These are phyloP conservation scores for Hydrolagus affinis DNA, from an alignment of 2,113 vertebrate genomes.

Conservation along the genomic window DNA sequence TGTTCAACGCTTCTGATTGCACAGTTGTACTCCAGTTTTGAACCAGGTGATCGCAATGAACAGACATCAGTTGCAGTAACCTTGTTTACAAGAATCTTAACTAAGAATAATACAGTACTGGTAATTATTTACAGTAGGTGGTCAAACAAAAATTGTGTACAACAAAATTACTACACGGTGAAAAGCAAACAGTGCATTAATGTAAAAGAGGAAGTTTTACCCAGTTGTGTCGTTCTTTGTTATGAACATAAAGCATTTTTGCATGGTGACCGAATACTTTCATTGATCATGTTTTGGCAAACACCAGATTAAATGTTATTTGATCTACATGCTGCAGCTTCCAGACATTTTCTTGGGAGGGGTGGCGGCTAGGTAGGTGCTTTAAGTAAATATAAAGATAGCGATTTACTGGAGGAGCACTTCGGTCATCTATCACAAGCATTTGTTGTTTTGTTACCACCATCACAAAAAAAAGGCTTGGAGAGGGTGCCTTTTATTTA, in stretches of 20 bases:
- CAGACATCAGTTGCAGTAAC: background rate
- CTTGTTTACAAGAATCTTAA: background rate
- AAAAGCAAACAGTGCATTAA: background rate
- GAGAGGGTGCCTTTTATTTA: constrained; percentile 45
- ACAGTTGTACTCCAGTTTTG: background rate
- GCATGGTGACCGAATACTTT: background rate
- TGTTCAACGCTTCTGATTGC: too few relatives aligned
- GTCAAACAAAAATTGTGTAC: background rate
- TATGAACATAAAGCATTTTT: background rate
- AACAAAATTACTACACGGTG: background rate
- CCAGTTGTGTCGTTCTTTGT: background rate
- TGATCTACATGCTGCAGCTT: background rate
- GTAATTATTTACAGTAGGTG: background rate
- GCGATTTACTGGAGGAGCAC: background rate
- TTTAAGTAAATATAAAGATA: constrained; percentile 14
- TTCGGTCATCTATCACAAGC: background rate
- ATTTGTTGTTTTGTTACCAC: constrained; percentile 6
- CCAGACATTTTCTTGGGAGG: background rate
- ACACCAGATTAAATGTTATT: constrained; percentile 17
- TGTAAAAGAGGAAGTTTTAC: background rate
- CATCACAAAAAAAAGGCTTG: constrained; percentile 39
- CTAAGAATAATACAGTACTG: background rate
- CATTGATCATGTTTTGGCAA: constrained; percentile 5
- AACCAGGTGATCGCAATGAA: background rate
- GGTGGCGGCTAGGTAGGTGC: background rate